Evolutionary conservation across 2,888 invertebrate species (phyloP).

Genomic region (Chirona hameri): DNA sequence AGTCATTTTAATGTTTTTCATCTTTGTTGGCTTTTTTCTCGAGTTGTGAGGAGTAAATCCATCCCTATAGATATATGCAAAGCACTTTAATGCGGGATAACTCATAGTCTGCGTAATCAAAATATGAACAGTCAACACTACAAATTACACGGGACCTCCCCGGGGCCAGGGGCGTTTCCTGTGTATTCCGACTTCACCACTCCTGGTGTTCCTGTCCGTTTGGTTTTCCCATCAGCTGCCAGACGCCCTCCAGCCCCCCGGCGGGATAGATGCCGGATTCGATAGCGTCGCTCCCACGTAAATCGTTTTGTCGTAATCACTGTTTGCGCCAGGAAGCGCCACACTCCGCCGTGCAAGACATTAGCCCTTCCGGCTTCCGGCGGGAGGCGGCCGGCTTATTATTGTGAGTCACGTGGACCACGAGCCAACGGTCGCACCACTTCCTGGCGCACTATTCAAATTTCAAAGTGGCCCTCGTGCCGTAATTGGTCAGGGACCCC

Average conservation of each 20-base stretch:
- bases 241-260: background rate
- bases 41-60: too few relatives aligned
- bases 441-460: constrained; percentile 22
- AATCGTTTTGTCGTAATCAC: constrained; percentile 13
- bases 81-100: too few relatives aligned
- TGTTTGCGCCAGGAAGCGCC: constrained; percentile 13
- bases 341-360: background rate
- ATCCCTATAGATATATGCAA: too few relatives aligned
- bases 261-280: background rate
- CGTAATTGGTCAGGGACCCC: background rate
- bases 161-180: too few relatives aligned
- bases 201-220: background rate
- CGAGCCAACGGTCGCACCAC: background rate
- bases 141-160: too few relatives aligned
- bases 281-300: constrained; percentile 3
- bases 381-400: background rate
- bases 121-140: too few relatives aligned
- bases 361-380: constrained; percentile 5
- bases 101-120: too few relatives aligned
- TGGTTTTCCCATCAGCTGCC: background rate
- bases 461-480: background rate
- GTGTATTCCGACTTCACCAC: too few relatives aligned
- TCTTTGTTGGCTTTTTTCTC: too few relatives aligned
- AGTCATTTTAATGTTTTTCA: too few relatives aligned
- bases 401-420: background rate